phyloP scores from a whole-genome alignment of 2,113 vertebrate species.

The Aspiorhynchus laticeps region DNA sequence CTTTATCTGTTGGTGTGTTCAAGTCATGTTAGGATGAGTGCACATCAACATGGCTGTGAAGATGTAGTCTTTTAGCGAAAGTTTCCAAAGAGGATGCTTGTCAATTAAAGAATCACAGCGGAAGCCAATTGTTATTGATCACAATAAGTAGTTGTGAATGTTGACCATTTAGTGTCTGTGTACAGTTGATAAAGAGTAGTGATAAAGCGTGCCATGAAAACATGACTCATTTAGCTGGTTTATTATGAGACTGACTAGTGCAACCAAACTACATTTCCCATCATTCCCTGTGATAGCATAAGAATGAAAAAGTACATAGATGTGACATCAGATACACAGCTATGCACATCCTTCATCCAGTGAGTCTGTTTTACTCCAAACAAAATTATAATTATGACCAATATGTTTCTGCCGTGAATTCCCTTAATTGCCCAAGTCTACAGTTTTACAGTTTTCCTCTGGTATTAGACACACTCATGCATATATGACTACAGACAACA shows the following conservation, averaged over 20 bases:
- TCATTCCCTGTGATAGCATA: neutral
- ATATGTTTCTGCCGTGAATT: neutral
- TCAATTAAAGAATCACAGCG: neutral
- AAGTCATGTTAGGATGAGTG: neutral
- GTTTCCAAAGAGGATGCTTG: neutral
- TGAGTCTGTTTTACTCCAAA: neutral
- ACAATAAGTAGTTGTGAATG: neutral
- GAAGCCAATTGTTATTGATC: neutral
- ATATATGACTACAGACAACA: neutral
- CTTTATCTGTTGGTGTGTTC: conserved; percentile 12
- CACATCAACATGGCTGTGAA: neutral
- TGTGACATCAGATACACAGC: neutral
- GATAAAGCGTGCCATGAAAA: neutral
- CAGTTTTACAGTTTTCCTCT: neutral
- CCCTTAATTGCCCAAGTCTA: neutral
- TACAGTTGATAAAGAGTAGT: neutral
- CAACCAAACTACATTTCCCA: neutral
- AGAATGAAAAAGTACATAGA: neutral
- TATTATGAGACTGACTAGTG: neutral
- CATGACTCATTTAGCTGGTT: neutral
- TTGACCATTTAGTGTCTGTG: neutral
- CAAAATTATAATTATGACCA: neutral
- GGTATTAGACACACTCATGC: neutral
- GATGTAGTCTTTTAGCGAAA: neutral
- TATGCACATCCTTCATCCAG: neutral